Percentiles rank a stretch among this genome's conserved stretches.
phyloP scores from a whole-genome alignment of 2,113 vertebrate species.

The Hepsetus odoe region DNA sequence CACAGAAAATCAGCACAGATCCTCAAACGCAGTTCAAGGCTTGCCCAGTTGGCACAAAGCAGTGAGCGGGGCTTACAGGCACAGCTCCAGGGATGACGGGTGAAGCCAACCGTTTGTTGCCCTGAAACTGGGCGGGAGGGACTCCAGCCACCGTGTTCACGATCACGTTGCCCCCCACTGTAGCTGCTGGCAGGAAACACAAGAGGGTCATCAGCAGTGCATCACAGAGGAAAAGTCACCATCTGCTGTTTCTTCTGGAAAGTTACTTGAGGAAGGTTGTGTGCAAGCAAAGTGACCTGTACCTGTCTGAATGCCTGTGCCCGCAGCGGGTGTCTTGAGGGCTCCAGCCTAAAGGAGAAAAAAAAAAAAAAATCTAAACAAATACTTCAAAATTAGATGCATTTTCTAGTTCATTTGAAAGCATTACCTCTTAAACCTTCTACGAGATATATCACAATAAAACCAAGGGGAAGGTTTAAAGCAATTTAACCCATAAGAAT shows the following conservation, averaged over 20 bases:
- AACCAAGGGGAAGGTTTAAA: too few species aligned
- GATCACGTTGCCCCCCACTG: conserved; percentile 93
- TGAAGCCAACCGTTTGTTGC: conserved; percentile 91
- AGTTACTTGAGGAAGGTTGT: not conserved
- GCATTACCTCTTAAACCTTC: too few species aligned
- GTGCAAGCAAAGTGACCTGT: too few species aligned
- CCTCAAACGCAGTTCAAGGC: not conserved
- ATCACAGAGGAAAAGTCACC: not conserved
- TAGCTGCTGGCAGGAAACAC: conserved; percentile 71
- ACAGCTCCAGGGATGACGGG: conserved; percentile 85
- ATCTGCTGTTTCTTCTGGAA: not conserved
- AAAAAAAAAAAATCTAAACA: conserved; percentile 12
- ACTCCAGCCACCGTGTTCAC: conserved; percentile 92
- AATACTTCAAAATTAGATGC: not conserved
- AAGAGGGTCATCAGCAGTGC: not conserved
- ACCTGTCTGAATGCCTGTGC: conserved; percentile 92
- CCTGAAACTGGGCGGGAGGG: conserved; percentile 87
- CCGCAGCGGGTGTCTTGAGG: conserved; percentile 87
- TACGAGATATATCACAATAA: too few species aligned
- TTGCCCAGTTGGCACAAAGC: not conserved
- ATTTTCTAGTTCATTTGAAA: too few species aligned
- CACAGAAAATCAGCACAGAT: too few species aligned
- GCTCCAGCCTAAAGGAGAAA: conserved; percentile 83
- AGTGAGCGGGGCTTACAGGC: conserved; percentile 78
- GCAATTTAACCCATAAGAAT: too few species aligned